Base-by-base conservation (phyloP, 2,888 invertebrate genomes). In the Antheraea assamensis region DNA sequence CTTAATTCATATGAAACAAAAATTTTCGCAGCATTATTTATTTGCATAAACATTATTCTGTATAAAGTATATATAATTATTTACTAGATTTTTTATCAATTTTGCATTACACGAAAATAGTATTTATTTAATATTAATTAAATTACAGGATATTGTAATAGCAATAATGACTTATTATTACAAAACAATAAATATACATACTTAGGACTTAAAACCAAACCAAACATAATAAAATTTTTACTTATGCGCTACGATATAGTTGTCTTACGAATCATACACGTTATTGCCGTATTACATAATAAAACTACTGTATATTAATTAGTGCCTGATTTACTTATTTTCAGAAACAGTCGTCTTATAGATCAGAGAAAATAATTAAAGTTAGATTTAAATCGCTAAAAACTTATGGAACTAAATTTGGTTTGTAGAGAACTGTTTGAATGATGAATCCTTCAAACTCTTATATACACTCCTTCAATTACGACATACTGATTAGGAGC, bases 401-500 rank as follows among this genome's bases (percentile, higher is more conserved):
- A 7, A 52, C 21, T 52, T 52, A 21, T 52, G 21, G 21, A 52
- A 52, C 52, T 52, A 21, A 52, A 21, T 21, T 52, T 52, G 52
- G 42, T 42, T 42, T 42, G 24, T 58, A 24, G 5, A 55, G 24
- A 15, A 52, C n/a, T 24, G 24, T 24, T 58, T 58, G 24, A 58
- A 58, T 4, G 5, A 58, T 52, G n/a, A 42, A 13, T 42, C 13
- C 13, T 42, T 13, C n/a, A 71, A 55, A 71, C 5, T 58, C 13
- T 55, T 35, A 71, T 24, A 42, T 72, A 72, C 1, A 75, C 31
- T 13, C 75, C 78, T 42, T 75, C 64, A 5, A 75, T 61, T 71
- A 77, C 73, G 15, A 66, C 70, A 55, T 72, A 76, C 0, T 58
- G 70, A 2, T 77, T 74, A 21, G 78, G 75, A 2, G 55, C 52